Base-by-base conservation (phyloP, 2,888 invertebrate species). In the Thymelicus acteon region DNA sequence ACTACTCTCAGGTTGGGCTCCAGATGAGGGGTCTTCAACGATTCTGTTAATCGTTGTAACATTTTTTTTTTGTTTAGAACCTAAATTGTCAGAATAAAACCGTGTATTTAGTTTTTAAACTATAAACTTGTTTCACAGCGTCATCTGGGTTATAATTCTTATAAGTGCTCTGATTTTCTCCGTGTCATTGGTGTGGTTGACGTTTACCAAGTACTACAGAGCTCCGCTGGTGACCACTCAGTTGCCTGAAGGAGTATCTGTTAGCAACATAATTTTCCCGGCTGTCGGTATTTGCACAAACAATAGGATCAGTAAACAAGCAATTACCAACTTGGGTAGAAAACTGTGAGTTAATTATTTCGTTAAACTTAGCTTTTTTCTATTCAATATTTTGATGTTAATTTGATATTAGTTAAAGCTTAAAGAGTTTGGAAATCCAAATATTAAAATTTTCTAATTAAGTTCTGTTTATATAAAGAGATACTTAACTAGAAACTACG, bases 261-360 rank as follows among this genome's bases (percentile, higher is more conserved):
- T 94, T 15, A 88, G 83, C 74, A 84, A 86, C 24, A 93, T 94
- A 13, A 89, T 94, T 69, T 94, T 94, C 72, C 94, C 94, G 31
- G 94, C 94, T 0, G 83, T 94, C 2, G 93, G 94, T 0, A 86
- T 94, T 48, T 94, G 94, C 73, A 84, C 92, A 0, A 92, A 90
- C 73, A 94, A 94, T 78, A 88, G 93, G 68, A 93, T 94, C 31
- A 94, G 93, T 74, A 91, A 85, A 74, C 83, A 82, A 47, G 91
- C 92, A 12, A 86, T 87, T 37, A 82, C 79, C 6, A 80, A 84
- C 48, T 82, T 94, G 7, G 92, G 94, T 0, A 81, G 80, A 37
- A 76, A 78, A 64, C 75, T 94, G 94, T 94, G 82, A 85, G 92
- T 84, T 12, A 44, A 10, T 12, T 44, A 12, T 10, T 40, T 40